Conservation (phyloP, 2,797 vertebrate genomes). For the Podarcis siculus region DNA sequence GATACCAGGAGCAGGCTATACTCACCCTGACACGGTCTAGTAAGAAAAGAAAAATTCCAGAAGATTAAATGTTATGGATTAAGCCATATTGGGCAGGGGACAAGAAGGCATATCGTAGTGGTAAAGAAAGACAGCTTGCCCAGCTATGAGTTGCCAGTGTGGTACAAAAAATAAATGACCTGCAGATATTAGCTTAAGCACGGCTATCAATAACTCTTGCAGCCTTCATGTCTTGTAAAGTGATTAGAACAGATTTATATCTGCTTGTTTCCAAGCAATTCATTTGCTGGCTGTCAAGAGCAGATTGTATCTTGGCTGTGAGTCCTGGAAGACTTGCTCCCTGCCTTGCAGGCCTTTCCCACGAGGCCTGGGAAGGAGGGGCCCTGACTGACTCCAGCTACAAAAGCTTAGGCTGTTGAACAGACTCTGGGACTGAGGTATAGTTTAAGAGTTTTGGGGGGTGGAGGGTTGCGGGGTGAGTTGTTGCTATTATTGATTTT, state of each 20-base stretch:
- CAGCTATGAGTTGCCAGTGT: not conserved
- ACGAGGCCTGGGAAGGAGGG: too few species aligned
- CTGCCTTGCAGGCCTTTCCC: too few species aligned
- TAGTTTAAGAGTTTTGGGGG: too few species aligned
- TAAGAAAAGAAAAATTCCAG: not conserved
- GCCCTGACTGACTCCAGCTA: too few species aligned
- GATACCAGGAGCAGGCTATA: not conserved
- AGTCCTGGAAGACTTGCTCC: too few species aligned
- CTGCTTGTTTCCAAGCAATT: conserved; percentile 3
- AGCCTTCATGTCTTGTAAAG: conserved; percentile 26
- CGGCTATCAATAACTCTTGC: not conserved
- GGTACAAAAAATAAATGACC: not conserved
- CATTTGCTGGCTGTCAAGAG: conserved; percentile 4
- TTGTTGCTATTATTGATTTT: too few species aligned
- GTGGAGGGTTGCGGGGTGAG: too few species aligned
- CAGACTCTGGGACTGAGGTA: too few species aligned
- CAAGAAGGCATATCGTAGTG: not conserved
- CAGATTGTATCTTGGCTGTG: not conserved
- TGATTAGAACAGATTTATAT: not conserved
- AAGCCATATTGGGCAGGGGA: not conserved
- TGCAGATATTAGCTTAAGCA: not conserved
- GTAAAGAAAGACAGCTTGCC: not conserved
- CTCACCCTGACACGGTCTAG: not conserved
- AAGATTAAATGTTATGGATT: not conserved
- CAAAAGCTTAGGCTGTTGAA: too few species aligned